These are phyloP conservation scores for Encarsia formosa DNA, from an alignment of 2,888 invertebrate species.

Conservation along the genomic window DNA sequence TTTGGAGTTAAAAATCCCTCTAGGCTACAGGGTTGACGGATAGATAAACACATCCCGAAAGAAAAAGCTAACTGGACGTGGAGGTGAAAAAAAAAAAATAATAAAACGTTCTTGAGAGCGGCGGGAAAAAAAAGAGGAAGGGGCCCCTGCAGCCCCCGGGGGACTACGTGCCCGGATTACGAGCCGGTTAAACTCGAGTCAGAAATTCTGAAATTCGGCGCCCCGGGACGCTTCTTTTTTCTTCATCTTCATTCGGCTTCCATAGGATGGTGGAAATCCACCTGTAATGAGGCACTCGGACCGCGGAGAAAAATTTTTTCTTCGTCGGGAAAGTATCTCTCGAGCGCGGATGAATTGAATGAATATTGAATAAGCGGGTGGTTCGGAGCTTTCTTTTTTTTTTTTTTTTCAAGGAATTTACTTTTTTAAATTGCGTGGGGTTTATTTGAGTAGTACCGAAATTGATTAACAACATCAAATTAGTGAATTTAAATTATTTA, in stretches of 20 bases:
- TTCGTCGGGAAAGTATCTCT: slow-evolving; percentile 13
- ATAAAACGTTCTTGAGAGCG: slow-evolving; percentile 20
- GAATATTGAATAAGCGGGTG: too few relatives aligned
- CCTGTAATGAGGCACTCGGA: too few relatives aligned
- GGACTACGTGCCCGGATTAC: slow-evolving; percentile 31
- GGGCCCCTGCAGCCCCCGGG: slow-evolving; percentile 20
- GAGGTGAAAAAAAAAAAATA: slow-evolving; percentile 6
- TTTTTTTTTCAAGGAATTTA: too few relatives aligned
- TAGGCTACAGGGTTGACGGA: slow-evolving; percentile 6
- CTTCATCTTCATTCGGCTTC: slow-evolving; percentile 24
- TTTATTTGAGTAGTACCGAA: too few relatives aligned
- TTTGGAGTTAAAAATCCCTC: slow-evolving; percentile 3
- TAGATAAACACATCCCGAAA: slow-evolving; percentile 14
- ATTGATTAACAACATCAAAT: too few relatives aligned
- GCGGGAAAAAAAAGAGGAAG: background rate
- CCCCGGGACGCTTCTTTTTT: slow-evolving; percentile 19
- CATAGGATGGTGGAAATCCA: background rate
- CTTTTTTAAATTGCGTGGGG: too few relatives aligned
- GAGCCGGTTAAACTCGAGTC: slow-evolving; percentile 28
- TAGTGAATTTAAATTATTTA: too few relatives aligned
- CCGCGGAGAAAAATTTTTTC: slow-evolving; percentile 14
- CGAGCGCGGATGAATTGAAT: background rate
- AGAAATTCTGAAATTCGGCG: slow-evolving; percentile 29
- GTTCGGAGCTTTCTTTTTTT: too few relatives aligned
- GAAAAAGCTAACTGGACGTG: slow-evolving; percentile 12